Evolutionary conservation across 2,888 invertebrate species (phyloP).

Genomic region (Heliconius erato): DNA sequence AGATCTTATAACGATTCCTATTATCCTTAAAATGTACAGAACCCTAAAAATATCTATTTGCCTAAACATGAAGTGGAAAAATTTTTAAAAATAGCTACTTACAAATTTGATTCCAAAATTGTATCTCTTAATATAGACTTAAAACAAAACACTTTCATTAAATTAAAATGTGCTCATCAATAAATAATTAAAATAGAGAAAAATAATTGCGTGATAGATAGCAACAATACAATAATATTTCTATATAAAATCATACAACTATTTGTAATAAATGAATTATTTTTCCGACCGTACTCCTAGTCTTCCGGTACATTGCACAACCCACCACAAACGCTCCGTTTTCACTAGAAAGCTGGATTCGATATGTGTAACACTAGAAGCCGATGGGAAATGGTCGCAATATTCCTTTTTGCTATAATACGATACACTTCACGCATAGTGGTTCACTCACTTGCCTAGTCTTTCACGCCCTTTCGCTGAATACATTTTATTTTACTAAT

Average conservation of each 20-base stretch:
- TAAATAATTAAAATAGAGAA: too few species aligned
- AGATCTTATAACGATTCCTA: too few species aligned
- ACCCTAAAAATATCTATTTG: too few species aligned
- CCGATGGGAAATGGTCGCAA: constrained; percentile 66
- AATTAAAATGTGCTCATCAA: too few species aligned
- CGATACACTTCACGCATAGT: constrained; percentile 42
- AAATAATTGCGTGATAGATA: too few species aligned
- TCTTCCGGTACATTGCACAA: constrained; percentile 79
- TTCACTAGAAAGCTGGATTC: constrained; percentile 80
- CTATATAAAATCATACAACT: too few species aligned
- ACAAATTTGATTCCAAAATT: too few species aligned
- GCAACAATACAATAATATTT: neutral
- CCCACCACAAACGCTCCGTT: constrained; percentile 74
- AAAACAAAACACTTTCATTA: too few species aligned
- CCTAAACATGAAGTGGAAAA: too few species aligned
- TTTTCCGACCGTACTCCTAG: constrained; percentile 51
- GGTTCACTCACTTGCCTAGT: constrained; percentile 34
- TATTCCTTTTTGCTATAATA: constrained; percentile 57
- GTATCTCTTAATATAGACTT: too few species aligned
- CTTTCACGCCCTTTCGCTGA: constrained; percentile 28
- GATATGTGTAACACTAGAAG: constrained; percentile 80
- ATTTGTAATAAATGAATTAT: constrained; percentile 17
- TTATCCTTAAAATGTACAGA: too few species aligned
- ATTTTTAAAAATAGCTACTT: too few species aligned
- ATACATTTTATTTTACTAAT: neutral